These are phyloP conservation scores for Plagodis dolabraria DNA, from an alignment of 2,888 invertebrate genomes.

Conservation along the genomic window DNA sequence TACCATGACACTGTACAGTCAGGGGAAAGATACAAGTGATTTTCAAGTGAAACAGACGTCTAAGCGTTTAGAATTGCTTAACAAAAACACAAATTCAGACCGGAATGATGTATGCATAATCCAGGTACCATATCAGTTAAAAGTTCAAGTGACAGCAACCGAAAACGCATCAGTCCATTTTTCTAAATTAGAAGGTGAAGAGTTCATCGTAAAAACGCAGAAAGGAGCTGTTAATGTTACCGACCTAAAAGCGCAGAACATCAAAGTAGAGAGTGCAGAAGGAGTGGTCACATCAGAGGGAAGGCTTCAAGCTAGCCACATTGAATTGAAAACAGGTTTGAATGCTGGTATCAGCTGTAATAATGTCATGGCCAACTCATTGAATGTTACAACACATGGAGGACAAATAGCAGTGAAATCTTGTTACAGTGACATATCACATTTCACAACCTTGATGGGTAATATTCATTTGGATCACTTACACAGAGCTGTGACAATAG, in stretches of 20 bases:
- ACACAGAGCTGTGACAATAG: constrained; percentile 73
- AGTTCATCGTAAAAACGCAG: constrained; percentile 75
- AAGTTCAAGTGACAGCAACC: constrained; percentile 73
- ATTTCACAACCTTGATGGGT: constrained; percentile 78
- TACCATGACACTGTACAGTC: constrained; percentile 77
- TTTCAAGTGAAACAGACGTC: constrained; percentile 80
- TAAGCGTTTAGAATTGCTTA: constrained; percentile 74
- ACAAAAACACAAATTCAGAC: constrained; percentile 70
- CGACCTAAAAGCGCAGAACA: constrained; percentile 72
- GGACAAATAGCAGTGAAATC: constrained; percentile 75
- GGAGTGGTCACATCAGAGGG: constrained; percentile 69
- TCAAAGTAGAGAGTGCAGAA: constrained; percentile 70
- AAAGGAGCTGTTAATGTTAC: constrained; percentile 67
- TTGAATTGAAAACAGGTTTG: constrained; percentile 75
- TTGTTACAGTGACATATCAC: constrained; percentile 77
- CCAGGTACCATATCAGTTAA: constrained; percentile 77
- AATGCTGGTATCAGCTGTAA: constrained; percentile 68
- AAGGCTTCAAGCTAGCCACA: constrained; percentile 65
- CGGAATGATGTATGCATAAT: constrained; percentile 77
- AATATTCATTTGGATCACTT: constrained; percentile 69
- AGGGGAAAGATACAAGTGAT: constrained; percentile 72
- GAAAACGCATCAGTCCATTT: constrained; percentile 75
- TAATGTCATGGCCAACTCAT: constrained; percentile 73
- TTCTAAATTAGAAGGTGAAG: constrained; percentile 72
- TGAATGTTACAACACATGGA: constrained; percentile 69